Evolutionary conservation across 2,888 invertebrate species (phyloP), one percentile per base, ranked within the genome.

Genomic region (Bruchidius siliquastri): DNA sequence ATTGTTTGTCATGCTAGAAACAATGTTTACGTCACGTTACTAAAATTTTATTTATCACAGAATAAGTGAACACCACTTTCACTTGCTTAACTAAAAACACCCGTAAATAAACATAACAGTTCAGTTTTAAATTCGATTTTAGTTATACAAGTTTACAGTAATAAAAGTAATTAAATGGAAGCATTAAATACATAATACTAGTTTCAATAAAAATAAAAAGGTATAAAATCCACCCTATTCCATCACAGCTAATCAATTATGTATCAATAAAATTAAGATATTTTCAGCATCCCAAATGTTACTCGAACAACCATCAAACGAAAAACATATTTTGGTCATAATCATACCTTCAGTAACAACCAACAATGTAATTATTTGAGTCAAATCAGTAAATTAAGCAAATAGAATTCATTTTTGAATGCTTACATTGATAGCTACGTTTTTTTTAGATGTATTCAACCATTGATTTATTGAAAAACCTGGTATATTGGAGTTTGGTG

Each of bases 11-110:
- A 86, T 86, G 85, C 85, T 86, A 86, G 84, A 86, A 86, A 86
- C 85, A 86, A 84, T 86, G 85, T 86, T 86, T 85, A 86, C 85
- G 83, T 86, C 84, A 86, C 83, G 81, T 85, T 86, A 86, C 85
- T 86, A 86, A 86, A 86, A 86, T 85, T 86, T 86, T 84, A 86
- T 86, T 71, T 86, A 86, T 86, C 87, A 87, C 87, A 87, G 87
- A 86, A 87, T 86, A 84, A 85, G 86, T 87, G 87, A 87, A 87
- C 86, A 87, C 86, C 81, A 79, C 80, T 79, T 81, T 80, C 80
- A 77, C 80, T 75, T 77, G 80, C 81, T 84, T 84, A 85, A 82
- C 79, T 80, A 83, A 84, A 78, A 84, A 85, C 84, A 85, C 85
- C 86, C 85, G 85, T 86, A 83, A 83, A 84, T 75, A 81, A 82